Evolutionary conservation across 2,797 vertebrate genomes (phyloP).

Genomic region (Scleropages formosus): DNA sequence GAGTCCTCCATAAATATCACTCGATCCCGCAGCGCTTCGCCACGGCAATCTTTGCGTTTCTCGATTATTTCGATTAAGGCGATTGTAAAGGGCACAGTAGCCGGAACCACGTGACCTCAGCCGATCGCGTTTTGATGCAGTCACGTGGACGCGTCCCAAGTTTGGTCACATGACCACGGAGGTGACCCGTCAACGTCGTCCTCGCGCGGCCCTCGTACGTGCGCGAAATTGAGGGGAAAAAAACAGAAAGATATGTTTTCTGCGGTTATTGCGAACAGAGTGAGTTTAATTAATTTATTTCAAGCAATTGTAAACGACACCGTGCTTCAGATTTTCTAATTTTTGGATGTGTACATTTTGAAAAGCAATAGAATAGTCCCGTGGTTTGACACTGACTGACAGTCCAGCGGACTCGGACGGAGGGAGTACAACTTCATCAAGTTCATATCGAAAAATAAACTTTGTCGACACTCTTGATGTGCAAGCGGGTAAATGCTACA

Average conservation of each 20-base stretch:
- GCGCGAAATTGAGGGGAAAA: neutral
- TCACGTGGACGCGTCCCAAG: neutral
- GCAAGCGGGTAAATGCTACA: no score
- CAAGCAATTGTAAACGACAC: neutral
- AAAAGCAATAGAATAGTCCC: no score
- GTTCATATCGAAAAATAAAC: no score
- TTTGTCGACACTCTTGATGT: no score
- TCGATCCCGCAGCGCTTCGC: no score
- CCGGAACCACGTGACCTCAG: conserved; percentile 29
- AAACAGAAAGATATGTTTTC: conserved; percentile 53
- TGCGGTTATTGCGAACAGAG: conserved; percentile 47
- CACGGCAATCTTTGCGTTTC: neutral
- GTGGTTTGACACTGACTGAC: no score
- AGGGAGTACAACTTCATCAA: no score
- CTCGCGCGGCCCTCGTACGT: neutral
- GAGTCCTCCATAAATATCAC: no score
- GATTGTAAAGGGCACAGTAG: neutral
- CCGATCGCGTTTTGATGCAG: neutral
- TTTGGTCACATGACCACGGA: neutral
- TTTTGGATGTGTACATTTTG: no score
- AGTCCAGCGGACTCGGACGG: no score
- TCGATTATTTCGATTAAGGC: neutral
- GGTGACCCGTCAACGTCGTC: neutral
- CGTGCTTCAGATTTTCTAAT: neutral
- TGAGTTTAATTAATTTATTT: conserved; percentile 55